These are phyloP conservation scores for Megalurothrips usitatus DNA, from an alignment of 2,888 invertebrate species.

Conservation along the genomic window DNA sequence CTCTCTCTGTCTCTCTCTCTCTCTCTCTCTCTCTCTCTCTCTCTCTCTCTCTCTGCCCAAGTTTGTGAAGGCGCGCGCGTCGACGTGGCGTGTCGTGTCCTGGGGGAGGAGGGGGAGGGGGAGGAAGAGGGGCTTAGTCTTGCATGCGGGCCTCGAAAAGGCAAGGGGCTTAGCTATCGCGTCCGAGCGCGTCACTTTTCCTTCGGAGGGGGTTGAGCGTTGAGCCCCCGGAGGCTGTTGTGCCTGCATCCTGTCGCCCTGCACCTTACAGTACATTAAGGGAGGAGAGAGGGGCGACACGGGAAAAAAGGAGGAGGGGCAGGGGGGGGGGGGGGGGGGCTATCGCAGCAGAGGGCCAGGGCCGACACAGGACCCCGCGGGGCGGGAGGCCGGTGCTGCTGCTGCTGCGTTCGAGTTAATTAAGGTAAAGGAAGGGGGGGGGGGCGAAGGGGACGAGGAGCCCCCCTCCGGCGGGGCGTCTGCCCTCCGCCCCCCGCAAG, in stretches of 20 bases:
- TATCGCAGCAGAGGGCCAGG: background rate
- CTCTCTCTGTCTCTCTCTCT: too few relatives aligned
- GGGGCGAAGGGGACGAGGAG: background rate
- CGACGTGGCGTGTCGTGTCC: background rate
- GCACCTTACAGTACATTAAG: too few relatives aligned
- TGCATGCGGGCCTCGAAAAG: background rate
- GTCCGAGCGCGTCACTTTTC: background rate
- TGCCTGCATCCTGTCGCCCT: too few relatives aligned
- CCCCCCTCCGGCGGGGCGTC: background rate
- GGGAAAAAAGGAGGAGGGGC: background rate
- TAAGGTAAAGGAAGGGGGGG: background rate
- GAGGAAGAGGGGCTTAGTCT: background rate
- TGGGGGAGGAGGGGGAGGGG: background rate
- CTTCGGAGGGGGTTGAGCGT: background rate
- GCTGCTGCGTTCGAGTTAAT: conserved; percentile 18
- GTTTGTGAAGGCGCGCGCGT: background rate
- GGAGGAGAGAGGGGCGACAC: background rate
- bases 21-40: too few relatives aligned
- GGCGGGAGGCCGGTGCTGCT: background rate
- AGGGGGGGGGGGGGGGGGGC: background rate
- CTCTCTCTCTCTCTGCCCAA: background rate
- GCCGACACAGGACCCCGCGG: background rate
- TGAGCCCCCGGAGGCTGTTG: background rate
- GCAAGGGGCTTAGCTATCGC: background rate
- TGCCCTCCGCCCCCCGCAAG: background rate